Evolutionary conservation across 1,140 invertebrate genomes (phyloP).

Genomic region (Euwallacea similis): DNA sequence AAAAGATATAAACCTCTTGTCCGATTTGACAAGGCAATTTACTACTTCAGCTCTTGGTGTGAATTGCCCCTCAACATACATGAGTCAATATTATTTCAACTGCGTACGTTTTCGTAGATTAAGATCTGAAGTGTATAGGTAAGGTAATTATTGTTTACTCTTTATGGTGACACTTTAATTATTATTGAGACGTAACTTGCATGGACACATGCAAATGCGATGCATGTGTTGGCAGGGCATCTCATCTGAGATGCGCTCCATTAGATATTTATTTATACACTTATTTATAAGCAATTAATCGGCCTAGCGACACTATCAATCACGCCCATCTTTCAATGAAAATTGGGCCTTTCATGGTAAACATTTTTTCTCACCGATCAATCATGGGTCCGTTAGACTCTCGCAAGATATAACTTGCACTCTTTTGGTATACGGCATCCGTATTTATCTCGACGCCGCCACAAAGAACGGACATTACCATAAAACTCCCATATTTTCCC

Average conservation of each 20-base stretch:
- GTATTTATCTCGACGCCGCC: conserved; percentile 26
- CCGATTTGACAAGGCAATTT: not conserved
- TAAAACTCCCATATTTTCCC: conserved; percentile 35
- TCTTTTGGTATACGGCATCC: conserved; percentile 19
- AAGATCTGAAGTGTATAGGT: not conserved
- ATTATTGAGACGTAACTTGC: not conserved
- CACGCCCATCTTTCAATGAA: not conserved
- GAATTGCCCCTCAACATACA: conserved; percentile 1
- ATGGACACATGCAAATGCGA: too few species aligned
- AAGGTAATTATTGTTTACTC: not conserved
- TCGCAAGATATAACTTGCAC: conserved; percentile 19
- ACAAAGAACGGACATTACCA: conserved; percentile 36
- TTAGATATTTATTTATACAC: too few species aligned
- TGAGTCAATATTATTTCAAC: conserved; percentile 3
- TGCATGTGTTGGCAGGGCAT: too few species aligned
- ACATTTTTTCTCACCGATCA: conserved; percentile 28
- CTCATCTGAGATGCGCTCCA: too few species aligned
- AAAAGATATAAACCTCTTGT: too few species aligned
- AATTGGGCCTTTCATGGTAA: not conserved
- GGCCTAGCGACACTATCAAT: too few species aligned
- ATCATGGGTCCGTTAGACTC: conserved; percentile 3
- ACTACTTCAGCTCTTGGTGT: not conserved
- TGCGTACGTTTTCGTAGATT: conserved; percentile 4
- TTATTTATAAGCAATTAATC: too few species aligned
- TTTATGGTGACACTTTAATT: not conserved